These are phyloP conservation scores for Carlito syrichta DNA, from an alignment of 2,113 vertebrate genomes.

Conservation along the genomic window DNA sequence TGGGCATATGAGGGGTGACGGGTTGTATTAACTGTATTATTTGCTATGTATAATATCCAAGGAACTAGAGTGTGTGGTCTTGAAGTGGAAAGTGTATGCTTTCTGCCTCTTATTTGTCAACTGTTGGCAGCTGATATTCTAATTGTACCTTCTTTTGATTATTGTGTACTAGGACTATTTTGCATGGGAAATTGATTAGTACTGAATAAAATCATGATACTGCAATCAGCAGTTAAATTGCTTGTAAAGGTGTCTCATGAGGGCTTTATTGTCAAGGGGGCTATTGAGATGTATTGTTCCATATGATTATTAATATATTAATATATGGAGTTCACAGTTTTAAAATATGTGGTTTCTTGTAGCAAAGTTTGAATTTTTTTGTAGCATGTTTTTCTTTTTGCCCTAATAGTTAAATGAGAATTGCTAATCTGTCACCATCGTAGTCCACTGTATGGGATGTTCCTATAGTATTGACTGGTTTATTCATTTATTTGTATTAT, in stretches of 20 bases:
- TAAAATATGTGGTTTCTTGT: neutral
- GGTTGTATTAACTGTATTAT: too few relatives aligned
- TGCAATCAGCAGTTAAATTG: neutral
- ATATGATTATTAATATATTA: neutral
- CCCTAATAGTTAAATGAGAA: neutral
- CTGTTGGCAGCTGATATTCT: neutral
- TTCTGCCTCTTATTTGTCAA: neutral
- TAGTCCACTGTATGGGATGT: neutral
- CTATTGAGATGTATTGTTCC: neutral
- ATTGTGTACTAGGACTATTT: neutral
- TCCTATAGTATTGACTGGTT: neutral
- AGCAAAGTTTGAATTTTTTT: neutral
- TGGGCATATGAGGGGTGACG: too few relatives aligned
- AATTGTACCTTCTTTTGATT: neutral
- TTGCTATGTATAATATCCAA: too few relatives aligned
- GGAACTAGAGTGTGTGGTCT: too few relatives aligned
- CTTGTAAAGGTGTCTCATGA: neutral
- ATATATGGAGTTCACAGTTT: neutral
- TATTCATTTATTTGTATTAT: neutral
- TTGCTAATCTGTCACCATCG: neutral
- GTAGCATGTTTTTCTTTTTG: neutral
- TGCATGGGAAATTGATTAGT: neutral
- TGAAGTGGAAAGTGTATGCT: too few relatives aligned
- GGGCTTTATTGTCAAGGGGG: neutral
- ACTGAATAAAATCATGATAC: neutral